Evolutionary conservation across 1,140 invertebrate species (phyloP).

Genomic region (Micrasema longulum): DNA sequence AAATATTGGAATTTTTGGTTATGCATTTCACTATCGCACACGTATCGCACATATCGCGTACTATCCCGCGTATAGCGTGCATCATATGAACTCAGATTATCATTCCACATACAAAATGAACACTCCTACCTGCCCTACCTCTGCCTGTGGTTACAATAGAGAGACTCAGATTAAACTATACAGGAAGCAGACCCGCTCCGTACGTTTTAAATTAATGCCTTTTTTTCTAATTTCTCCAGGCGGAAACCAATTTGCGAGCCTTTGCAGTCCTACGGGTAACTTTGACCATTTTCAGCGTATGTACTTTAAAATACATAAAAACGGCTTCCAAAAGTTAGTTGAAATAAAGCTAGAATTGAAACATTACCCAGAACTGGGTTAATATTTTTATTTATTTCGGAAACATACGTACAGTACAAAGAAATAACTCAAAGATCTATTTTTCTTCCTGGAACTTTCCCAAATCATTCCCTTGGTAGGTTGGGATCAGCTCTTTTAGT

Average conservation of each 20-base stretch:
- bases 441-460: background rate
- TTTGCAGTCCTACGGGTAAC: background rate
- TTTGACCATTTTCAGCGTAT: background rate
- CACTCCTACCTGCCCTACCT: background rate
- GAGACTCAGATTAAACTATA: background rate
- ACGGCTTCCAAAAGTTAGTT: too few species aligned
- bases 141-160: too few species aligned
- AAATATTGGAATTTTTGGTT: too few species aligned
- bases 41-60: too few species aligned
- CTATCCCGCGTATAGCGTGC: background rate
- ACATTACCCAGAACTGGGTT: background rate
- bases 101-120: background rate
- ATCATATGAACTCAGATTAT: background rate
- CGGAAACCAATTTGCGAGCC: constrained; percentile 9
- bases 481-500: too few species aligned
- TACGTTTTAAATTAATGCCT: background rate
- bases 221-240: constrained; percentile 1
- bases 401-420: background rate
- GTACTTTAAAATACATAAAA: too few species aligned
- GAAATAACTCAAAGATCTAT: background rate
- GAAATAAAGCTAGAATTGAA: background rate
- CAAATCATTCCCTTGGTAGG: too few species aligned
- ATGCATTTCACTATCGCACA: too few species aligned
- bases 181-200: background rate
- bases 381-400: background rate